phyloP scores from a whole-genome alignment of 1,140 invertebrate genomes.

The Microplitis mediator region DNA sequence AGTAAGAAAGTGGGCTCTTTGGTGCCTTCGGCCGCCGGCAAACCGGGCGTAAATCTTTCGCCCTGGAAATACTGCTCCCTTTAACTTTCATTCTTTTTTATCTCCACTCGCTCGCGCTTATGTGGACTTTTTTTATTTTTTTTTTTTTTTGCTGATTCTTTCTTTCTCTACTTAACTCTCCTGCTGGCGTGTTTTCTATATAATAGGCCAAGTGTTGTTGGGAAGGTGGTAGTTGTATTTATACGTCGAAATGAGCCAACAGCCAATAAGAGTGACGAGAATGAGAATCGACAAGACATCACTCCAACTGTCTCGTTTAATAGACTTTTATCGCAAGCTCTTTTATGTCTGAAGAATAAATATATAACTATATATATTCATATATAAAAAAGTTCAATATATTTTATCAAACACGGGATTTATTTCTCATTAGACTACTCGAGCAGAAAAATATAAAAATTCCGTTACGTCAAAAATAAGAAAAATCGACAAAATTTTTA shows the following conservation, averaged over 20 bases:
- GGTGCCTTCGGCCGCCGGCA: constrained; percentile 1
- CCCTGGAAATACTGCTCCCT: neutral
- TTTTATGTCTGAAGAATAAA: neutral
- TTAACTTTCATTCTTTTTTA: too few species aligned
- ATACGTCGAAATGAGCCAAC: neutral
- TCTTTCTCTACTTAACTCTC: neutral
- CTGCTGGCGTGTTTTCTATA: neutral
- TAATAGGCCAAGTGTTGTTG: too few species aligned
- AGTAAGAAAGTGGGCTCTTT: neutral
- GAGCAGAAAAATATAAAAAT: too few species aligned
- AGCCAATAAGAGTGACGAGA: neutral
- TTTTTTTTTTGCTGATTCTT: neutral
- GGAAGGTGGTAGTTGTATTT: neutral
- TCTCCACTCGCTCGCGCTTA: neutral
- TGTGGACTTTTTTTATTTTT: neutral
- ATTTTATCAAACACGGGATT: too few species aligned
- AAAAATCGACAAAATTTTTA: too few species aligned
- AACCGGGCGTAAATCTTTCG: constrained; percentile 17
- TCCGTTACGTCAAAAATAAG: too few species aligned
- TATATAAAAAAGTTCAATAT: too few species aligned
- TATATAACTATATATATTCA: too few species aligned
- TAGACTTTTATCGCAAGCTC: neutral
- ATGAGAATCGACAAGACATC: constrained; percentile 5
- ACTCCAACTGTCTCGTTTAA: neutral
- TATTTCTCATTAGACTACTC: too few species aligned